phyloP scores from a whole-genome alignment of 2,888 invertebrate species.

The Mantis religiosa region DNA sequence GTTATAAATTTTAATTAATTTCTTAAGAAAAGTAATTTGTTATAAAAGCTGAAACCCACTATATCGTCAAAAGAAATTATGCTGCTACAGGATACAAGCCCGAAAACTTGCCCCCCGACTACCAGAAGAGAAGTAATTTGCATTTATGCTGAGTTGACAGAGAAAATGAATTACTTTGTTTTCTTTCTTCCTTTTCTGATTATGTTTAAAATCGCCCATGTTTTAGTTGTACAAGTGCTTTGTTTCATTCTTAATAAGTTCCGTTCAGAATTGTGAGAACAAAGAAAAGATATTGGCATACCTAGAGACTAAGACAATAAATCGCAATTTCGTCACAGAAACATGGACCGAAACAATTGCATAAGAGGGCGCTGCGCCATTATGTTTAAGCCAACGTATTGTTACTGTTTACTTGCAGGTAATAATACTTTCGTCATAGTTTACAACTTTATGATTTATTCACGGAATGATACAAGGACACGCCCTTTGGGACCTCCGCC shows the following conservation, averaged over 20 bases:
- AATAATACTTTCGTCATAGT: background rate
- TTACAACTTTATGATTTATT: constrained; percentile 11
- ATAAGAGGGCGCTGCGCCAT: background rate
- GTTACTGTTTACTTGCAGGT: background rate
- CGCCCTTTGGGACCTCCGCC: background rate
- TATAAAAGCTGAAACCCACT: no score
- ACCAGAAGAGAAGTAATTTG: no score
- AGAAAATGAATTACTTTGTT: no score
- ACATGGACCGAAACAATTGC: background rate
- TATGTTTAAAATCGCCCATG: no score
- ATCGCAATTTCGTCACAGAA: background rate
- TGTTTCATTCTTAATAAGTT: background rate
- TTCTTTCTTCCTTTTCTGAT: no score
- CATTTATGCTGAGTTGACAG: no score
- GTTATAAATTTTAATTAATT: no score
- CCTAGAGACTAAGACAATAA: background rate
- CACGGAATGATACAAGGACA: background rate
- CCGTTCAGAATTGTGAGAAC: background rate
- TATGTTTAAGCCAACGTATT: background rate
- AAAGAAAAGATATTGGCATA: background rate
- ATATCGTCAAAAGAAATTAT: no score
- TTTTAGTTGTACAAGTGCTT: background rate
- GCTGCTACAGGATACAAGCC: no score
- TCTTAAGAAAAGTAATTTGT: no score
- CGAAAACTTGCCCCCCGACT: no score